phyloP scores from a whole-genome alignment of 2,888 invertebrate genomes.

The Acronicta leporina region DNA sequence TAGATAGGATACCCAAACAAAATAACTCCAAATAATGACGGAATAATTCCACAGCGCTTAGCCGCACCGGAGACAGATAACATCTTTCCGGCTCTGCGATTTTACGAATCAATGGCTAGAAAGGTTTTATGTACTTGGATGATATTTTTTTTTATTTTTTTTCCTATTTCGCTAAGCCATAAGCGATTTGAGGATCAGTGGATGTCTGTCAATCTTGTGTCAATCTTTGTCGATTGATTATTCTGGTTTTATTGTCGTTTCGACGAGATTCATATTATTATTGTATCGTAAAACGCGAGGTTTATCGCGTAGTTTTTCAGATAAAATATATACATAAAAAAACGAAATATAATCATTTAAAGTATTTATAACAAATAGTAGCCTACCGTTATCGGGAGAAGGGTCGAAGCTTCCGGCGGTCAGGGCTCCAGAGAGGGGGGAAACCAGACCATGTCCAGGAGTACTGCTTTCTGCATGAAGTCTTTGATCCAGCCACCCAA shows the following conservation, averaged over 20 bases:
- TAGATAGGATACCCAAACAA: constrained; percentile 45
- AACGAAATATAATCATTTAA: too few species aligned
- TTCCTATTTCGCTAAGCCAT: constrained; percentile 23
- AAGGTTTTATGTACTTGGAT: constrained; percentile 33
- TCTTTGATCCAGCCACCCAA: too few species aligned
- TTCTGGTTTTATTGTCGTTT: constrained; percentile 10
- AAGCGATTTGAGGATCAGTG: constrained; percentile 27
- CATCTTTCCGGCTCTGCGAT: constrained; percentile 54
- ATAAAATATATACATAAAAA: too few species aligned
- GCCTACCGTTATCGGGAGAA: too few species aligned
- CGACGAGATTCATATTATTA: constrained; percentile 11
- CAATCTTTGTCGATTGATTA: constrained; percentile 35
- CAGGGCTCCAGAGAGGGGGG: too few species aligned
- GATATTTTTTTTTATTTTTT: constrained; percentile 22
- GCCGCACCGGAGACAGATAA: constrained; percentile 49
- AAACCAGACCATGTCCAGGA: too few species aligned
- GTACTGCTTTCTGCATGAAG: too few species aligned
- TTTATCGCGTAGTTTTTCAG: constrained; percentile 1
- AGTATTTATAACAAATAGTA: too few species aligned
- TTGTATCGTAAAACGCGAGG: constrained; percentile 1
- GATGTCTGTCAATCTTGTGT: constrained; percentile 17
- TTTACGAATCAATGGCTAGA: constrained; percentile 47
- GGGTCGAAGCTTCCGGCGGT: too few species aligned
- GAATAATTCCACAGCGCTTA: constrained; percentile 48
- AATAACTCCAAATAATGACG: constrained; percentile 52